Base-by-base conservation (phyloP, 2,797 vertebrate species). In the Chrosomus eos region DNA sequence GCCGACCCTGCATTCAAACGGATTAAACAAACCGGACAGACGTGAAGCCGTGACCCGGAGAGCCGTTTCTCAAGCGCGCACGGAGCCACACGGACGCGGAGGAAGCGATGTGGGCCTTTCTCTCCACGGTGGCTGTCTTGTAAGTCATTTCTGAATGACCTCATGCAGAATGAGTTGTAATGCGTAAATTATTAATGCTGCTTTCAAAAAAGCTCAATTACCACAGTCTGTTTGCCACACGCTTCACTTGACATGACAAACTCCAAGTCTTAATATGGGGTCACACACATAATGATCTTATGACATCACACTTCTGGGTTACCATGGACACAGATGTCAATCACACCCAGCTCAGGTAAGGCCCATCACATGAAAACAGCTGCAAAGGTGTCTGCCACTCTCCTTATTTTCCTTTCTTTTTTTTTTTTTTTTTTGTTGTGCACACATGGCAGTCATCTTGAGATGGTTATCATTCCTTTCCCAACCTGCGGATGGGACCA, bases 91-190 rank as follows among this genome's bases (percentile, higher is more conserved):
- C 92, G 87, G 90, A 91, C 73, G 94, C 94, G 94, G 91, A 93
- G 95, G 94, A 94, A 95, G 95, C 93, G 91, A 96, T 96, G 95
- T 93, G 93, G 95, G 84, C 95, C 94, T 93, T 95, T 94, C 94
- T 95, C 94, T 95, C 95, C 93, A 96, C 93, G 94, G 93, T 96
- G 94, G 94, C 94, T 94, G 94, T 96, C 93, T 95, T 96, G 95
- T 96, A 95, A 96, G 95, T 96, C 66, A 88, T 89, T 79, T 84
- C 60, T 40, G 38, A 87, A 85, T 87, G 85, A 85, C 76, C 73
- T 88, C 70, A 85, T 80, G 79, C 73, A 79, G 45, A 86, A 80
- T 38, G 48, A 31, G 66, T 28, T 68, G 73, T 86, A 84, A 79
- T 67, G 45, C n/a, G 62, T 83, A 31, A 87, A 89, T 87, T 33